Evolutionary conservation across 2,888 invertebrate genomes (phyloP).

Genomic region (Scelioninae gen. 1): DNA sequence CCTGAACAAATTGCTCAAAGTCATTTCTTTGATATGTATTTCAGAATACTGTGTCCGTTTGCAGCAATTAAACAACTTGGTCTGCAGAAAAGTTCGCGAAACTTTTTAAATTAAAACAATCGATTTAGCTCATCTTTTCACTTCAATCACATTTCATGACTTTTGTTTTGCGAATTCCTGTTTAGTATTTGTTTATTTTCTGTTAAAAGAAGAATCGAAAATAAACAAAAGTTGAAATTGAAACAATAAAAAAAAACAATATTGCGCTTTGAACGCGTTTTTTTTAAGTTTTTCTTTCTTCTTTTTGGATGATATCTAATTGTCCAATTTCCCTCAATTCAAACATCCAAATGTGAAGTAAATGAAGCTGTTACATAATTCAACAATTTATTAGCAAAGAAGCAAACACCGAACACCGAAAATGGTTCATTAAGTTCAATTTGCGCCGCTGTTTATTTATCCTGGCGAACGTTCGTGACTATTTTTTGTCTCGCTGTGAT

Average conservation of each 20-base stretch:
- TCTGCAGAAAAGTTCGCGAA: neutral
- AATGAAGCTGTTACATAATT: constrained; percentile 9
- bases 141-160: neutral
- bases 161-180: neutral
- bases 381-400: constrained; percentile 4
- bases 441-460: constrained; percentile 39
- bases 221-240: too few species aligned
- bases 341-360: neutral
- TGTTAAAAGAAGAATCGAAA: neutral
- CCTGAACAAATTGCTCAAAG: constrained; percentile 11
- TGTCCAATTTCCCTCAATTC: neutral
- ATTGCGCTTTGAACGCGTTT: too few species aligned
- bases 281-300: neutral
- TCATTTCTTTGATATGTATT: constrained; percentile 10
- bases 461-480: neutral
- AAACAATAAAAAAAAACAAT: too few species aligned
- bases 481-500: constrained; percentile 31
- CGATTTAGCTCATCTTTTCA: neutral
- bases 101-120: neutral
- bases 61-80: neutral
- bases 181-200: neutral
- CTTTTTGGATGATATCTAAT: neutral
- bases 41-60: neutral
- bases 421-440: constrained; percentile 47
- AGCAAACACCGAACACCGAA: constrained; percentile 11